These are phyloP conservation scores for Rhagonycha fulva DNA, from an alignment of 2,888 invertebrate genomes.

Conservation along the genomic window DNA sequence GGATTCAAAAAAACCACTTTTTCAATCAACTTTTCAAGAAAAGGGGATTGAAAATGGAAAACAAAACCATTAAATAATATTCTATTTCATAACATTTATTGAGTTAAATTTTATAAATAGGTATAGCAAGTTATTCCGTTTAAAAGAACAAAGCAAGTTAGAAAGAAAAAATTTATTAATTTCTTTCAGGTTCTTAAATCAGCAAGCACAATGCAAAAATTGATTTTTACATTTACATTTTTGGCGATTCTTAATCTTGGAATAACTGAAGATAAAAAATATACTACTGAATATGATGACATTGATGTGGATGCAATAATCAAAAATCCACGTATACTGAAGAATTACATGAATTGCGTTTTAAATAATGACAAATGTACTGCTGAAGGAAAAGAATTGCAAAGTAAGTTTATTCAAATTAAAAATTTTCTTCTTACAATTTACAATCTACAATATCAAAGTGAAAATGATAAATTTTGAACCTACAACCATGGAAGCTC, in stretches of 20 bases:
- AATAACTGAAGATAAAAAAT: conserved; percentile 50
- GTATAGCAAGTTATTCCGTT: no score
- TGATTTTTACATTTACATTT: neutral
- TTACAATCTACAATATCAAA: no score
- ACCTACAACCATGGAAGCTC: no score
- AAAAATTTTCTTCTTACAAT: neutral
- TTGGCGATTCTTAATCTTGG: neutral
- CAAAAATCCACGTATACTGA: conserved; percentile 66
- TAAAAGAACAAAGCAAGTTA: neutral
- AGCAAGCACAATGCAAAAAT: neutral
- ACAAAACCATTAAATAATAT: no score
- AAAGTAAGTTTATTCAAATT: conserved; percentile 50
- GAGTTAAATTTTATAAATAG: no score
- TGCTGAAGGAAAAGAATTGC: conserved; percentile 66
- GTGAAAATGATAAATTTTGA: no score
- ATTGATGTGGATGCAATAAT: conserved; percentile 71
- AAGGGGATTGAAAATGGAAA: no score
- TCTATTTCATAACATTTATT: no score
- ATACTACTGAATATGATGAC: conserved; percentile 72
- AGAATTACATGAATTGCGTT: conserved; percentile 71
- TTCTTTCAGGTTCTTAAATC: neutral
- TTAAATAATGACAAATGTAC: conserved; percentile 68
- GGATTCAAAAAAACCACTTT: no score
- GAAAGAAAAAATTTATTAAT: neutral
- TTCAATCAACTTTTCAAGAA: no score